Evolutionary conservation across 2,113 vertebrate genomes (phyloP).

Genomic region (Brachionichthys hirsutus): DNA sequence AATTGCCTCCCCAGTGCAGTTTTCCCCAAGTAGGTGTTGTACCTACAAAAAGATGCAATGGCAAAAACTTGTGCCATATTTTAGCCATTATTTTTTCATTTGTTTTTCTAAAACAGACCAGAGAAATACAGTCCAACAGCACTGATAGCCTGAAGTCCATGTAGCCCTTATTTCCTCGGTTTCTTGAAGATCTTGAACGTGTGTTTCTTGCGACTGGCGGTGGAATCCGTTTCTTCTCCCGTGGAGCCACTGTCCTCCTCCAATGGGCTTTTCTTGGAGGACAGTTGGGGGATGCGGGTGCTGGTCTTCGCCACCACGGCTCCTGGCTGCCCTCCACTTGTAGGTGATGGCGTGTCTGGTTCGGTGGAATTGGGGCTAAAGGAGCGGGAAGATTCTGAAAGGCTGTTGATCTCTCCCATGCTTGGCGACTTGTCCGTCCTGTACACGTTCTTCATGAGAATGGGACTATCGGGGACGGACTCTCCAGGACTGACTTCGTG

Average conservation of each 20-base stretch:
- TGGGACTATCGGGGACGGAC: conserved; percentile 81
- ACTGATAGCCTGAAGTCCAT: conserved; percentile 43
- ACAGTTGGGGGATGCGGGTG: conserved; percentile 92
- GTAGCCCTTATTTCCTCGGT: conserved; percentile 85
- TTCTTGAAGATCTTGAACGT: conserved; percentile 99
- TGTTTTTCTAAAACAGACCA: conserved; percentile 36
- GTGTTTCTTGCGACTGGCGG: conserved; percentile 92
- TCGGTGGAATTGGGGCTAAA: conserved; percentile 94
- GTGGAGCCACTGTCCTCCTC: conserved; percentile 93
- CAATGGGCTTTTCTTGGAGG: conserved; percentile 86
- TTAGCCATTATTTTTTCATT: conserved; percentile 34
- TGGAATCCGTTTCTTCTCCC: conserved; percentile 90
- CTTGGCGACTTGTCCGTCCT: conserved; percentile 85
- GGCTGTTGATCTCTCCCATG: conserved; percentile 84
- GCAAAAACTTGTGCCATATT: conserved; percentile 45
- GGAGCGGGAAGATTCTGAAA: conserved; percentile 89
- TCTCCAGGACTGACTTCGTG: conserved; percentile 73
- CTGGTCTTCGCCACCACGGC: conserved; percentile 65
- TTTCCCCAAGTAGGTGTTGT: conserved; percentile 46
- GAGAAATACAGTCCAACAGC: conserved; percentile 41
- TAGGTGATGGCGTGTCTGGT: conserved; percentile 87
- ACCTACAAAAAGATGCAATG: conserved; percentile 54
- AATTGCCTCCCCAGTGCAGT: conserved; percentile 61
- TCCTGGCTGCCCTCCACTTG: conserved; percentile 74
- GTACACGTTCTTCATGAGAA: conserved; percentile 81